These are phyloP conservation scores for Pygoscelis adeliae DNA, from an alignment of 2,113 vertebrate species.

Conservation along the genomic window DNA sequence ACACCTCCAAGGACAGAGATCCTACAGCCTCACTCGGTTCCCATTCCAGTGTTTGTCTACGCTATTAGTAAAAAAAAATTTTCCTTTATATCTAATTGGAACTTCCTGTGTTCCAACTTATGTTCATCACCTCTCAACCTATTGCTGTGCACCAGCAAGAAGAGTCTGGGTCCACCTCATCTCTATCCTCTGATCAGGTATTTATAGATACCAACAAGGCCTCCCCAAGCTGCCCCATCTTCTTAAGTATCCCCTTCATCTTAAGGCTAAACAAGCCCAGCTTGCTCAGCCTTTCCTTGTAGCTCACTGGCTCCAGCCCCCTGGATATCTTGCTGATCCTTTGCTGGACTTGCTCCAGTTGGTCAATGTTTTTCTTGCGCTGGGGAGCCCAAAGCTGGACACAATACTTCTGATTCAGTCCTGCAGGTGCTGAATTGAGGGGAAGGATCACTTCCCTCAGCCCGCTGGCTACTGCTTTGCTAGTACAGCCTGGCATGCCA, in stretches of 20 bases:
- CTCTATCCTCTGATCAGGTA: not conserved
- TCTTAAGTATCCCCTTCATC: not conserved
- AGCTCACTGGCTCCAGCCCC: not conserved
- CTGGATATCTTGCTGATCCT: not conserved
- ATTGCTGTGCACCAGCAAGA: not conserved
- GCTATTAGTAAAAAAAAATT: not conserved
- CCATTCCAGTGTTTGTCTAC: not conserved
- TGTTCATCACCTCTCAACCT: not conserved
- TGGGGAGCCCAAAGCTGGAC: too few relatives aligned
- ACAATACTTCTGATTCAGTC: not conserved
- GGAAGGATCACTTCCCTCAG: not conserved
- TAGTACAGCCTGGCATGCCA: fast-evolving
- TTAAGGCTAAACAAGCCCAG: not conserved
- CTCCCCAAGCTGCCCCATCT: not conserved
- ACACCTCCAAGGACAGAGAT: not conserved
- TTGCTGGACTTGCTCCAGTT: not conserved
- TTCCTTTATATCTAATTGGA: not conserved
- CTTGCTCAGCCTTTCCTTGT: not conserved
- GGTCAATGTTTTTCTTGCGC: fast-evolving
- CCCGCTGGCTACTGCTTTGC: not conserved
- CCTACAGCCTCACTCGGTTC: not conserved
- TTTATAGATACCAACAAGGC: not conserved
- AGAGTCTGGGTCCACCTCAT: not conserved
- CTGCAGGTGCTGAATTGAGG: not conserved
- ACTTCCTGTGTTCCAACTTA: not conserved